phyloP scores from a whole-genome alignment of 2,113 vertebrate species.

The Phalacrocorax brasilianus region DNA sequence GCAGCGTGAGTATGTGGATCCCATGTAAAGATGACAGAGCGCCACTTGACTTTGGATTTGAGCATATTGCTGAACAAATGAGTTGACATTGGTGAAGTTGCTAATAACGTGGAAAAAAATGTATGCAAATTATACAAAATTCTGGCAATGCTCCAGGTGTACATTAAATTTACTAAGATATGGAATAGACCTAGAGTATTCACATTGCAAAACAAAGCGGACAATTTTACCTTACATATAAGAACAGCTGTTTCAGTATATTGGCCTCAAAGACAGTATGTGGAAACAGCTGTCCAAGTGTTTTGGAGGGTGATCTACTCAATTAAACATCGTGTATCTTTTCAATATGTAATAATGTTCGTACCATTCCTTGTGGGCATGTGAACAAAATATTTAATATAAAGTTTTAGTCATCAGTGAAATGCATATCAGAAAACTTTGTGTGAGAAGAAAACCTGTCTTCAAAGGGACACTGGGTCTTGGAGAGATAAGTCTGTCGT shows the following conservation, averaged over 20 bases:
- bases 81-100: background rate
- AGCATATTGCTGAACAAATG: background rate
- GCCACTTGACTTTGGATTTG: background rate
- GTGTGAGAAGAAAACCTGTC: background rate
- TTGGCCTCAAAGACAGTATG: conserved; percentile 28
- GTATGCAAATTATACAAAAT: background rate
- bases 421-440: background rate
- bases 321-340: background rate
- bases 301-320: conserved; percentile 26
- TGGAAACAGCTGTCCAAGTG: conserved; percentile 53
- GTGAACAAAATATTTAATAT: background rate
- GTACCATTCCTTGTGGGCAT: background rate
- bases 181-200: background rate
- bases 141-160: background rate
- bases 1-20: background rate
- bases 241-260: conserved; percentile 62
- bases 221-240: background rate
- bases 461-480: background rate
- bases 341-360: background rate
- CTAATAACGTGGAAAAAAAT: background rate
- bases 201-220: background rate
- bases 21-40: background rate
- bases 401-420: background rate
- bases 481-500: background rate
- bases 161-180: background rate